phyloP scores from a whole-genome alignment of 2,888 invertebrate species.

The Apodemia zela region DNA sequence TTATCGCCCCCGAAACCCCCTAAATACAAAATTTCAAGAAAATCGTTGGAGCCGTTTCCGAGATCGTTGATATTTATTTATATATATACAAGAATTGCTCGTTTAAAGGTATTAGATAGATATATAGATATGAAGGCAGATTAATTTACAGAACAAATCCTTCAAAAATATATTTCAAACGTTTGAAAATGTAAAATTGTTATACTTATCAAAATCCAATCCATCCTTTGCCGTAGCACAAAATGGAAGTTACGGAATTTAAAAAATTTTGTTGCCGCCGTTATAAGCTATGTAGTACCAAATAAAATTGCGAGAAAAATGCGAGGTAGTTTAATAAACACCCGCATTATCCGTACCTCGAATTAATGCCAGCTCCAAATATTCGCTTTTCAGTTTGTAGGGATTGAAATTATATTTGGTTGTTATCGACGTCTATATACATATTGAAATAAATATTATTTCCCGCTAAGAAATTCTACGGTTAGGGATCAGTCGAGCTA shows the following conservation, averaged over 20 bases:
- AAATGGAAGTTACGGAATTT: conserved; percentile 16
- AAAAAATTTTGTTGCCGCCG: conserved; percentile 9
- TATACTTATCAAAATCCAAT: background rate
- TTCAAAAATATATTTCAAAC: too few relatives aligned
- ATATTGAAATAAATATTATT: background rate
- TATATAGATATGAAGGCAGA: too few relatives aligned
- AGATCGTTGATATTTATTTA: too few relatives aligned
- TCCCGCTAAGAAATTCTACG: too few relatives aligned
- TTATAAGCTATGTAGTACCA: conserved; percentile 23
- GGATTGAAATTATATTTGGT: conserved; percentile 32
- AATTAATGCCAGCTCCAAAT: conserved; percentile 40
- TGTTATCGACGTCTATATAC: background rate
- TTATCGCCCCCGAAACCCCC: too few relatives aligned
- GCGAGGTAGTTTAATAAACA: conserved; percentile 57
- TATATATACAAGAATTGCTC: too few relatives aligned
- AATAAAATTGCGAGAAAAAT: conserved; percentile 49
- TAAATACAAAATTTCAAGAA: too few relatives aligned
- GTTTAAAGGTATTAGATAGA: too few relatives aligned
- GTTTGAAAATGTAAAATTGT: too few relatives aligned
- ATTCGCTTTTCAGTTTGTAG: conserved; percentile 30
- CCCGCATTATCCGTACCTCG: conserved; percentile 48
- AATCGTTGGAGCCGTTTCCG: too few relatives aligned
- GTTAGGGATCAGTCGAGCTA: too few relatives aligned
- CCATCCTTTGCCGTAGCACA: background rate
- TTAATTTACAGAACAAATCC: too few relatives aligned